These are phyloP conservation scores for Eupithecia inturbata DNA, from an alignment of 2,888 invertebrate species.

Conservation along the genomic window DNA sequence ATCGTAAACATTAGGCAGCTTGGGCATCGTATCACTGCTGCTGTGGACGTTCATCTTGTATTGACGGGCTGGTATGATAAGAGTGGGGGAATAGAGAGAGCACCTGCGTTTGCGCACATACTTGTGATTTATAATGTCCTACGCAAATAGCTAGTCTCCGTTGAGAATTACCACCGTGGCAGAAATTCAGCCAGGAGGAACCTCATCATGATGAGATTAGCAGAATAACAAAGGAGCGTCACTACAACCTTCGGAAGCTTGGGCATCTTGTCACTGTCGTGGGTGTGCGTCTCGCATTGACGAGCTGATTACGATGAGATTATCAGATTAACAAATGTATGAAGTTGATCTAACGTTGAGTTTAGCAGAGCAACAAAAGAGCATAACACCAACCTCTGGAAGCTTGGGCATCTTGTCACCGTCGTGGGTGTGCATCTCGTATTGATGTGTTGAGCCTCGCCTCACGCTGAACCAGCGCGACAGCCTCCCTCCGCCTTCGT, in stretches of 20 bases:
- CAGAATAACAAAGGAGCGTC: neutral
- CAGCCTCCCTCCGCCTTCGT: conserved; percentile 89
- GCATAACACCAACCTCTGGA: conserved; percentile 86
- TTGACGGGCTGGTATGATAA: too few relatives aligned
- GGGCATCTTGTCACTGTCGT: conserved; percentile 88
- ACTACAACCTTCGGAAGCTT: conserved; percentile 91
- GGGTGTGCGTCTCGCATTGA: conserved; percentile 88
- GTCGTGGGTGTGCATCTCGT: conserved; percentile 86
- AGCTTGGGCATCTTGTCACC: conserved; percentile 90
- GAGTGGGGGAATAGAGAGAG: too few relatives aligned
- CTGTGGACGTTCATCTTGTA: too few relatives aligned
- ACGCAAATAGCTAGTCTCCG: too few relatives aligned
- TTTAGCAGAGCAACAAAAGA: neutral
- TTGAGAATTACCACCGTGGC: too few relatives aligned
- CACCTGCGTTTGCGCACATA: too few relatives aligned
- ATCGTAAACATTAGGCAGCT: neutral
- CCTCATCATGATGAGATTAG: neutral
- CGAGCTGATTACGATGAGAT: neutral
- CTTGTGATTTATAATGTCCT: too few relatives aligned
- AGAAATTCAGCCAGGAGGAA: neutral
- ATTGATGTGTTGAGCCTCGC: conserved; percentile 92
- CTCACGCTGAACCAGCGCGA: conserved; percentile 96
- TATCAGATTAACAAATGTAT: neutral
- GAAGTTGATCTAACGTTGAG: neutral
- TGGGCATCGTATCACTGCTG: neutral